Evolutionary conservation across 2,888 invertebrate species (phyloP), one percentile per base, ranked within the genome.

Genomic region (Leucophenga montana): DNA sequence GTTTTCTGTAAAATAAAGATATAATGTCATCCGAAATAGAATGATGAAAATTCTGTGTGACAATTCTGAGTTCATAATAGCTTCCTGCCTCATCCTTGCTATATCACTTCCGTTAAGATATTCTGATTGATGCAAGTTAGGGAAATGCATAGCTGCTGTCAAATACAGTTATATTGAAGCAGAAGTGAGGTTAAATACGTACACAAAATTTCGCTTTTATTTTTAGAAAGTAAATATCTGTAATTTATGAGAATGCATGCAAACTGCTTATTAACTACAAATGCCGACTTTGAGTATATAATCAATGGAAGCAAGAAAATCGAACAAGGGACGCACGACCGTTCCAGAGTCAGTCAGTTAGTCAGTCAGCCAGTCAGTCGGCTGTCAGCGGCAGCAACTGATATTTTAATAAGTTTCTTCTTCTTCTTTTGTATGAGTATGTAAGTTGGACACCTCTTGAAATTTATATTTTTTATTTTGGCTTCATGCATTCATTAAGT

Each of bases 331-430:
- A 61, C 44, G 61, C 44, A n/a, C 20, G 39, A 44, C 18, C 11
- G 9, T 39, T 39, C 11, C 39, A 11, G 39, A 39, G 33, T 18
- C 56, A 9, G n/a, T 39, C 18, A 16, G 16, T 16, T 44, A n/a
- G n/a, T 18, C 20, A 13, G 61, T n/a, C 61, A 57, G 14, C 27
- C 44, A n/a, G 57, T 18, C 61, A 61, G 11, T 14, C 8, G 22
- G 59, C 48, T 67, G 22, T 22, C 33, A 59, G 8, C 14, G 66
- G 61, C 22, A 46, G 53, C 27, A 67, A 59, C 61, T 72, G 77
- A 84, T 75, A 74, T 77, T 84, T 82, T 82, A 84, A 82, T 82
- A 82, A 80, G 75, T 67, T 74, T 65, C 57, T 44, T 39, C 13
- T 44, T 39, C 13, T 44, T 72, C 74, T 82, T 81, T 83, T 81